A percentile compares a stretch with the other conserved stretches of the same genome.
These are phyloP conservation scores for Pycnonotus jocosus DNA, from an alignment of 2,113 vertebrate genomes.

Conservation along the genomic window DNA sequence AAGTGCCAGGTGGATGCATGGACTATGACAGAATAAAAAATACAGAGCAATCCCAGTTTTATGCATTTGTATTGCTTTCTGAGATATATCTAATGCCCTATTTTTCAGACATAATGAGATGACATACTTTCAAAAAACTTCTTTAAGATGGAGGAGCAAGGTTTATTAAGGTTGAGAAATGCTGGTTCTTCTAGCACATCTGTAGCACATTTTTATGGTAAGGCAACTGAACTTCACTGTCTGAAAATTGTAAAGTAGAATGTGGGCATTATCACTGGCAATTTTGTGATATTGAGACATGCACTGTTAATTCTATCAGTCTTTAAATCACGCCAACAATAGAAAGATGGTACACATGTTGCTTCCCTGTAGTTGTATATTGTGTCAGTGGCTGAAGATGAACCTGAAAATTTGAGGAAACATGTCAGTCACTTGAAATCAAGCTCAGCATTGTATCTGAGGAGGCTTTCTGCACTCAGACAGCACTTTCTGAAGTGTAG, in stretches of 20 bases:
- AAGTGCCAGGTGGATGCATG: conserved; percentile 35
- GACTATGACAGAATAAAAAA: conserved; percentile 44
- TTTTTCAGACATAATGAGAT: background rate
- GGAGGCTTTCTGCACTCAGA: background rate
- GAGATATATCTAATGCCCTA: background rate
- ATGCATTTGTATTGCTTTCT: conserved; percentile 19
- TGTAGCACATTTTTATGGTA: background rate
- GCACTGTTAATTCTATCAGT: background rate
- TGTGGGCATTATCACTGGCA: background rate
- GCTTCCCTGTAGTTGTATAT: background rate
- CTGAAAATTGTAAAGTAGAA: background rate
- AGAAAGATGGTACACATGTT: background rate
- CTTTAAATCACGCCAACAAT: background rate
- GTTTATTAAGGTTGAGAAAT: background rate
- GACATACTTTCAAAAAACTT: conserved; percentile 3
- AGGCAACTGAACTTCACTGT: background rate
- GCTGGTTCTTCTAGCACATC: background rate
- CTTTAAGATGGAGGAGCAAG: background rate
- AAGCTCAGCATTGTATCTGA: background rate
- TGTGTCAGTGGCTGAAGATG: background rate
- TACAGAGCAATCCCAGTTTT: conserved; percentile 18
- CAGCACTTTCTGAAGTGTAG: background rate
- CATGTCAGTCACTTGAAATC: background rate
- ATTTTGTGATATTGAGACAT: background rate
- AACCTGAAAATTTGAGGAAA: background rate